A percentile compares a stretch with the other conserved stretches of the same genome.
These are phyloP conservation scores for Baryphthengus martii DNA, from an alignment of 2,113 vertebrate genomes.

Conservation along the genomic window DNA sequence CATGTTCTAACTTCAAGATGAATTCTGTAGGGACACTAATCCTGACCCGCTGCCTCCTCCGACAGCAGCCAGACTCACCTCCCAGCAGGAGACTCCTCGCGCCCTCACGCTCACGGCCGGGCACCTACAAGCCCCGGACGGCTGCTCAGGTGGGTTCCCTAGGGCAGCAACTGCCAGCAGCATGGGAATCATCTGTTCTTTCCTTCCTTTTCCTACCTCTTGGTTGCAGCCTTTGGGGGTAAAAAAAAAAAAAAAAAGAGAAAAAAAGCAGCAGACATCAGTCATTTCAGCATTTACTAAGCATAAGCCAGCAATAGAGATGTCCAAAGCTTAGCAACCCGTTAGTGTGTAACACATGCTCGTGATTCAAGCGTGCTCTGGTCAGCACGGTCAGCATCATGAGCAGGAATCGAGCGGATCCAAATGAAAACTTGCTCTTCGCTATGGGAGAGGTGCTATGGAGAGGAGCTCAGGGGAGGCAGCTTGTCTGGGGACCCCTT, in stretches of 20 bases:
- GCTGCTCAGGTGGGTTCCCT: background rate
- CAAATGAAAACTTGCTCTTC: background rate
- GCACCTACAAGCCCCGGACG: background rate
- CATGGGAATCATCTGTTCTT: background rate
- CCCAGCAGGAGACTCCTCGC: background rate
- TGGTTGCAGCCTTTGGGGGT: background rate
- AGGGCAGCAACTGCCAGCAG: background rate
- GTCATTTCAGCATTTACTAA: background rate
- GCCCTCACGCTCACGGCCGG: accelerated
- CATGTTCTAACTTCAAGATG: background rate
- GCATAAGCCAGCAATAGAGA: background rate
- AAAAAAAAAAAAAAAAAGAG: too few relatives aligned
- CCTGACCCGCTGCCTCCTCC: background rate
- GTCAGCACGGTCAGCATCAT: background rate
- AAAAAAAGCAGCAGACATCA: background rate
- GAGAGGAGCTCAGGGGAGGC: background rate
- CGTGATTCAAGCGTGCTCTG: background rate
- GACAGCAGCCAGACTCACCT: background rate
- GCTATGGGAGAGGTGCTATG: background rate
- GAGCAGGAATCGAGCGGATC: background rate
- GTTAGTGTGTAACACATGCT: background rate
- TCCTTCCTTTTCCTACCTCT: background rate
- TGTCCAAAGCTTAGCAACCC: background rate
- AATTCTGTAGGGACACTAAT: background rate
- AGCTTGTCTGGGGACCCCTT: background rate